Percentiles rank a stretch among this genome's conserved stretches.
Conservation (phyloP, 2,888 invertebrate species). For the Aleiodes testaceus region DNA sequence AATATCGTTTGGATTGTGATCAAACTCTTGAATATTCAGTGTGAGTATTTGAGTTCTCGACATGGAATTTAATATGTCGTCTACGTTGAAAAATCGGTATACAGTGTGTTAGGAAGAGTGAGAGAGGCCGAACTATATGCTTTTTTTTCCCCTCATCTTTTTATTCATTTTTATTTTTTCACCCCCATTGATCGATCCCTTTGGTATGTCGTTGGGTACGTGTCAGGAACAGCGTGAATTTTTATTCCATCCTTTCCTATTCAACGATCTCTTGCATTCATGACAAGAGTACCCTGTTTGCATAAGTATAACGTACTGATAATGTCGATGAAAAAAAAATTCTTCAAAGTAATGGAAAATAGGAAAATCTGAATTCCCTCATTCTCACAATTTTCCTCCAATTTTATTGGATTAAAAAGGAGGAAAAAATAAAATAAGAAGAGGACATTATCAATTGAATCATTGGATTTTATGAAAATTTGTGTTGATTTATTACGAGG, state of each 20-base stretch:
- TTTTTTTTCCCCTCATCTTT: neutral
- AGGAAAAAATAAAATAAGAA: neutral
- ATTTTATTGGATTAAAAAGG: neutral
- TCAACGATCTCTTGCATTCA: conserved; percentile 29
- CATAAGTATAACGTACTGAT: conserved; percentile 27
- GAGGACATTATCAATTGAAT: neutral
- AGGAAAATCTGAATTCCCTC: neutral
- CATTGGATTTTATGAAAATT: neutral
- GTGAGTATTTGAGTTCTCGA: conserved; percentile 27
- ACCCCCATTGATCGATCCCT: conserved; percentile 16
- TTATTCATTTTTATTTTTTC: neutral
- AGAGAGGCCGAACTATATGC: too few relatives aligned
- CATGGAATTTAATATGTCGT: conserved; percentile 34
- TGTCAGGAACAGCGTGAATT: conserved; percentile 21
- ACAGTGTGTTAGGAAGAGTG: neutral
- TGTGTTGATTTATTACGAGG: neutral
- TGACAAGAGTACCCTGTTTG: conserved; percentile 29
- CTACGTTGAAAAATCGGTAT: conserved; percentile 18
- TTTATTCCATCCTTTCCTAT: conserved; percentile 25
- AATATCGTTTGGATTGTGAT: conserved; percentile 21
- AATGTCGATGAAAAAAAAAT: conserved; percentile 4
- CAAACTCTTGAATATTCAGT: conserved; percentile 32
- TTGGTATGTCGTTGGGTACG: conserved; percentile 25
- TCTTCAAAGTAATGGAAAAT: conserved; percentile 9
- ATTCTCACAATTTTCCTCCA: neutral